Base-by-base conservation (phyloP, 2,888 invertebrate genomes). In the Calameuta pallipes region DNA sequence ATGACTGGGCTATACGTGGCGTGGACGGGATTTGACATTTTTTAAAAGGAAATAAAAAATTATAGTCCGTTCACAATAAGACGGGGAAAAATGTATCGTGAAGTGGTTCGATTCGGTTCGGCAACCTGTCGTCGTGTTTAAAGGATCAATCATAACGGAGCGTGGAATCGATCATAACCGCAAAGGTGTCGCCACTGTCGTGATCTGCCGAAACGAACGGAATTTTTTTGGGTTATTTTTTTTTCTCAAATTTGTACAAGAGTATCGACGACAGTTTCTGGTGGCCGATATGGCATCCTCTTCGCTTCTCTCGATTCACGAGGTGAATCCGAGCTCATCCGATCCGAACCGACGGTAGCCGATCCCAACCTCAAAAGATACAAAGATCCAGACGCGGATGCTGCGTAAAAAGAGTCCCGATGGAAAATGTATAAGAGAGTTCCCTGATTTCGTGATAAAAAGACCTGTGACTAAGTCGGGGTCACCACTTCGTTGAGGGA, bases 401-500 rank as follows among this genome's bases (percentile, higher is more conserved):
- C 71, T 13, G 33, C 13, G 31, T 31, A 33, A 71, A 71, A 71
- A 71, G 33, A 71, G 71, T 71, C 33, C 30, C 12, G 71, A 71
- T 71, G 71, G 71, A 71, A 71, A 71, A 56, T 56, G 41, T 56
- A 23, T 11, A 33, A 12, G 70, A 70, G 71, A 71, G 71, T 31
- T 71, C 71, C 71, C 31, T n/a, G 13, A 34, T 34, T 33, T 34
- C 74, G 36, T n/a, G 74, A 56, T 30, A 74, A 74, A 74, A 74
- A 74, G 74, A 15, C n/a, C 74, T 35, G 74, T 74, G 74, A 74
- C 74, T 36, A 74, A 74, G 6, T 56, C 36, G 34, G 74, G 74
- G 74, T 74, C 74, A 74, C 74, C 36, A 74, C 35, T 34, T 30
- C 12, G 36, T 12, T 4, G 31, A 12, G 34, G 74, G 13, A 74